Conservation (phyloP, 2,888 invertebrate genomes). For the Andricus quercusramuli region DNA sequence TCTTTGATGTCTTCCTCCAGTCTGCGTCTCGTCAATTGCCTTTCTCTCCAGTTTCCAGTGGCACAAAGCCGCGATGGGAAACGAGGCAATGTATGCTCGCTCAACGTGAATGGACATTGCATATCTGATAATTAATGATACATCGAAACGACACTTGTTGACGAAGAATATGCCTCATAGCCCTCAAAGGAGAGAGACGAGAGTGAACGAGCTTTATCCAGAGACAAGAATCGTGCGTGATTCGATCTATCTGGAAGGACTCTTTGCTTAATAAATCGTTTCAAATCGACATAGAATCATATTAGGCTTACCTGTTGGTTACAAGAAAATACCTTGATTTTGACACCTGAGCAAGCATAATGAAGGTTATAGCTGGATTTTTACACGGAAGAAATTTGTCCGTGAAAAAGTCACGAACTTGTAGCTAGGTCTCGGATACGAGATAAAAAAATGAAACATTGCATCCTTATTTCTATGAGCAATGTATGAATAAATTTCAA, state of each 20-base stretch:
- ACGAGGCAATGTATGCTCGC: not conserved
- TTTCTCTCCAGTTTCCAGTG: not conserved
- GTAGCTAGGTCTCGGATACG: too few species aligned
- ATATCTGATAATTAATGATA: constrained; percentile 3
- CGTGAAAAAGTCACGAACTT: too few species aligned
- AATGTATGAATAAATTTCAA: too few species aligned
- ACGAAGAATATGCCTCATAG: not conserved
- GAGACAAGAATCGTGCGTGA: not conserved
- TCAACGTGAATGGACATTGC: not conserved
- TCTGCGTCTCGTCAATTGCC: not conserved
- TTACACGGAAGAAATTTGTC: not conserved
- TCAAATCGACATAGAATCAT: not conserved
- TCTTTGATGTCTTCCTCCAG: not conserved
- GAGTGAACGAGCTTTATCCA: not conserved
- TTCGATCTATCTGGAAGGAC: not conserved
- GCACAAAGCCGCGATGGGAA: not conserved
- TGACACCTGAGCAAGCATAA: not conserved
- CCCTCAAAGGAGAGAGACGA: not conserved
- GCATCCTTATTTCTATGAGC: too few species aligned
- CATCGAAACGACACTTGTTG: not conserved
- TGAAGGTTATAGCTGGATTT: not conserved
- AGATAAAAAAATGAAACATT: too few species aligned
- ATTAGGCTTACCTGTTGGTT: not conserved
- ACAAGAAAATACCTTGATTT: not conserved
- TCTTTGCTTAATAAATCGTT: constrained; percentile 1